Base-by-base conservation (phyloP, 2,888 invertebrate genomes). In the Empis stercorea region DNA sequence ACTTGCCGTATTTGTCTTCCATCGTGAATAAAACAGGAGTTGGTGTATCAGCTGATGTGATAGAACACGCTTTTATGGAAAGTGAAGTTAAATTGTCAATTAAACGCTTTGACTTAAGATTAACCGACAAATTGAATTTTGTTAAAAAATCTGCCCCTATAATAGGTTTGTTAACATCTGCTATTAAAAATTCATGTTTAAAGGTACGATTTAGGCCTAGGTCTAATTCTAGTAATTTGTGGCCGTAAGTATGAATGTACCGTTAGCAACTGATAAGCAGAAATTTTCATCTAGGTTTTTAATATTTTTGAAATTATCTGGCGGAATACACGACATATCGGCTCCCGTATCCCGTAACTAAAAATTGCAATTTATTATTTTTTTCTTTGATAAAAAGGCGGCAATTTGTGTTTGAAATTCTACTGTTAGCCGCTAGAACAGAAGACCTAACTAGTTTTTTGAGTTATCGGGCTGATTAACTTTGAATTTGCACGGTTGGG, bases 81-180 rank as follows among this genome's bases (percentile, higher is more conserved):
- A 14, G 15, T 16, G 15, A 16, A 16, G 37, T 38, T 15, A 10
- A 7, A 11, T n/a, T 15, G 15, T 38, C 16, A 9, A 38, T 38
- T 38, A 16, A 11, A 16, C 37, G 10, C 7, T 38, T 38, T 16
- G 6, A 10, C 16, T 11, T 38, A 6, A 38, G 16, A 16, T 38
- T 17, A 14, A 51, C 46, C 11, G 48, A 32, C 14, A 51, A 46
- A 17, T 37, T 10, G 23, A 48, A 48, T 17, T 50, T 40, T 7
- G 15, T 7, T 10, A 51, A 20, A 27, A 51, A 51, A 46, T 51
- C 51, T n/a, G 49, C 49, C 10, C 49, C 49, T 23, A 50, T 49
- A 11, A 51, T 51, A 11, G 51, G 49, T 15, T 38, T n/a, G 41
- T 45, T 48, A 3, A 51, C 49, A n/a, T 44, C 39, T 11, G 51